Evolutionary conservation across 2,113 vertebrate genomes (phyloP).

Genomic region (Illadopsis cleaveri): DNA sequence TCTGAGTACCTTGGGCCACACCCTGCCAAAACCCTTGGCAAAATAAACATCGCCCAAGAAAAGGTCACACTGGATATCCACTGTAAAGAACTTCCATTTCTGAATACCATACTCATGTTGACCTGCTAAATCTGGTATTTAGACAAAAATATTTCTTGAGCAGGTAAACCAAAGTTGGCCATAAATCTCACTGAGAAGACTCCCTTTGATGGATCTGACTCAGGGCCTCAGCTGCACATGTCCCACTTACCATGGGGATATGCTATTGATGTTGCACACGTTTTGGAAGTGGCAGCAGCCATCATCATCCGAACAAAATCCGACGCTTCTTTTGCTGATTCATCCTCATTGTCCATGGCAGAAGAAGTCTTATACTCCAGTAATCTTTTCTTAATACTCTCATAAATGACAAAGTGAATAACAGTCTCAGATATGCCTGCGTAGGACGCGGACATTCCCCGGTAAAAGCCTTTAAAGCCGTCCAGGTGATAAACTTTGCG

Average conservation of each 20-base stretch:
- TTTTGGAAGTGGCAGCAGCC: conserved; percentile 97
- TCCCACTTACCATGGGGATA: conserved; percentile 91
- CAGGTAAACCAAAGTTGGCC: not conserved
- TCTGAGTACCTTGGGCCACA: not conserved
- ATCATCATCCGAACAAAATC: conserved; percentile 98
- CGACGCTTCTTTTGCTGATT: conserved; percentile 87
- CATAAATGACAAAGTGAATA: conserved; percentile 99
- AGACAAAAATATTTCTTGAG: not conserved
- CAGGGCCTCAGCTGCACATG: not conserved
- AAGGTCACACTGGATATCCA: not conserved
- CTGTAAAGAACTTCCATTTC: not conserved
- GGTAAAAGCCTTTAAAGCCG: conserved; percentile 93
- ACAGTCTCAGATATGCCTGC: conserved; percentile 99
- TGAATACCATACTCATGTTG: not conserved
- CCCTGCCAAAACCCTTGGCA: not conserved
- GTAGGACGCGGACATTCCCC: conserved; percentile 97
- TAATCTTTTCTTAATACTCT: conserved; percentile 94
- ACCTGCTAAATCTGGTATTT: not conserved
- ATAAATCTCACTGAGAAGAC: not conserved
- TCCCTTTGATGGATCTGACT: not conserved
- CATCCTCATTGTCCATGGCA: conserved; percentile 85
- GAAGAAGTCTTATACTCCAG: conserved; percentile 83
- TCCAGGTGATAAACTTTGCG: conserved; percentile 91
- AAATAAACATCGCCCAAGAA: not conserved
- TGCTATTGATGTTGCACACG: conserved; percentile 93